Percentiles rank a stretch among this genome's conserved stretches.
Conservation (phyloP, 2,888 invertebrate genomes). For the Heliconius aoede region DNA sequence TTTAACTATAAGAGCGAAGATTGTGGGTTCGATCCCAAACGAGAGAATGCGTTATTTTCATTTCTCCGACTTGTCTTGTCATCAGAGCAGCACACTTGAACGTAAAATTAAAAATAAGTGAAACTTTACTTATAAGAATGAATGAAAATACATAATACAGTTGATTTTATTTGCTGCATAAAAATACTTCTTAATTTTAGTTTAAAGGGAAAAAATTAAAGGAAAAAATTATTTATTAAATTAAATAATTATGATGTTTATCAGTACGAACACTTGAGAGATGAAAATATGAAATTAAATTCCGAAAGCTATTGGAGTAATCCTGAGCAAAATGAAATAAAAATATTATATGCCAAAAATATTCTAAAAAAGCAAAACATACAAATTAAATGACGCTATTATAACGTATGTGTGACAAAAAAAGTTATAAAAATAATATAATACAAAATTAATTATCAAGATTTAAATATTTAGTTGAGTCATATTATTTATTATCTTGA, state of each 20-base stretch:
- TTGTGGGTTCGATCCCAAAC: too few species aligned
- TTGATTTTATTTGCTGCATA: neutral
- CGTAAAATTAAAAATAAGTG: neutral
- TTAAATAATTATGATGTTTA: conserved; percentile 15
- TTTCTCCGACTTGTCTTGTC: too few species aligned
- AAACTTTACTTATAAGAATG: neutral
- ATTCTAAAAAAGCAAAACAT: neutral
- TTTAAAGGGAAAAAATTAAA: neutral
- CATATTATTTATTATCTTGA: too few species aligned
- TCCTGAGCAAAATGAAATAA: too few species aligned
- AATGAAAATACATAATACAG: neutral
- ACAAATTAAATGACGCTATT: neutral
- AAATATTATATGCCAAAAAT: conserved; percentile 4
- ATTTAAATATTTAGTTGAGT: neutral
- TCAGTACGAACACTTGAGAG: neutral
- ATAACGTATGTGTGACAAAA: too few species aligned
- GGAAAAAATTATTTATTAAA: too few species aligned
- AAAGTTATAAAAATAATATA: too few species aligned
- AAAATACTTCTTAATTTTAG: neutral
- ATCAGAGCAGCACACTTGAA: too few species aligned
- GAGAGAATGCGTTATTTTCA: too few species aligned
- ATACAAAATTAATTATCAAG: too few species aligned
- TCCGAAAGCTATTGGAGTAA: neutral
- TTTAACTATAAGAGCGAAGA: too few species aligned
- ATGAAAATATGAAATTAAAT: conserved; percentile 10